A percentile compares a stretch with the other conserved stretches of the same genome.
phyloP scores from a whole-genome alignment of 1,140 invertebrate genomes.

The Gyrodactylus salaris region DNA sequence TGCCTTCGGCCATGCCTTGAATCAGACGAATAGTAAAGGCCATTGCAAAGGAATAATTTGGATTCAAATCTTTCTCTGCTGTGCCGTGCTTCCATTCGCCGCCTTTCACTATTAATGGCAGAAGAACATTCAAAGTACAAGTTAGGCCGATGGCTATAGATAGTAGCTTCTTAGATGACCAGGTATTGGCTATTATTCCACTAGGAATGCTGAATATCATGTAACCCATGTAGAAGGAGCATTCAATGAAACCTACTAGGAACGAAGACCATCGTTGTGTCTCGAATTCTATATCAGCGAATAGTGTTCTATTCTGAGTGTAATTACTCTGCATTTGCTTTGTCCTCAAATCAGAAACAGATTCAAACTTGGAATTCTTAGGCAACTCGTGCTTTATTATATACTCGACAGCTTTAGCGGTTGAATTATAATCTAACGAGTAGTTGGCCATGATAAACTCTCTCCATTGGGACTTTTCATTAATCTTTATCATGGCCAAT shows the following conservation, averaged over 20 bases:
- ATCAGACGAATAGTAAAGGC: neutral
- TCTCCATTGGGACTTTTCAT: neutral
- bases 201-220: conserved; percentile 1
- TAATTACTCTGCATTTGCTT: neutral
- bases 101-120: neutral
- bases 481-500: conserved; percentile 5
- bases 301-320: neutral
- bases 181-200: neutral
- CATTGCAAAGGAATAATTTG: neutral
- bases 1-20: conserved; percentile 6
- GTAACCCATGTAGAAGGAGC: conserved; percentile 5
- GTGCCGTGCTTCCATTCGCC: neutral
- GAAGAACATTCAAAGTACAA: neutral
- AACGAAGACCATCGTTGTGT: neutral
- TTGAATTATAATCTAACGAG: neutral
- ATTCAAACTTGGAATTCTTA: neutral
- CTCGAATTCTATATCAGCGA: neutral
- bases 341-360: neutral
- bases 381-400: neutral
- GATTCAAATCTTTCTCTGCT: neutral
- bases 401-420: neutral
- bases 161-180: neutral
- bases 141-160: neutral
- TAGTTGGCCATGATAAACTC: neutral
- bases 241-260: conserved; percentile 2